phyloP scores from a whole-genome alignment of 2,888 invertebrate species.

The Hypselothyrea guttata region DNA sequence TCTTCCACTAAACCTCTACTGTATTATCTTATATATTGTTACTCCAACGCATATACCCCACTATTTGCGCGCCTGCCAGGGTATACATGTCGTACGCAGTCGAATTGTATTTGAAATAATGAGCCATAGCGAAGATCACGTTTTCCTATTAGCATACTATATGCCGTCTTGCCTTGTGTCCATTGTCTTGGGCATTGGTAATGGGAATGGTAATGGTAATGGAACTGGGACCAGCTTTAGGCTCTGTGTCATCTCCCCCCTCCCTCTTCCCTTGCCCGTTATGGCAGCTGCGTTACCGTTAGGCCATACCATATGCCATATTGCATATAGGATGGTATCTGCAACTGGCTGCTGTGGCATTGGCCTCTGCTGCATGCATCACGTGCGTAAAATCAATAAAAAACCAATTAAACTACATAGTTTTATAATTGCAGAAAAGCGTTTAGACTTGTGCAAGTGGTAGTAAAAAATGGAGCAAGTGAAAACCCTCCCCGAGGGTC shows the following conservation, averaged over 20 bases:
- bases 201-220: background rate
- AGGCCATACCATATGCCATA: slow-evolving; percentile 28
- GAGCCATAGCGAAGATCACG: slow-evolving; percentile 65
- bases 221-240: background rate
- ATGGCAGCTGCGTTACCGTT: slow-evolving; percentile 43
- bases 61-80: no score
- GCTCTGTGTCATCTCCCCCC: background rate
- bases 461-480: no score
- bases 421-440: slow-evolving; percentile 65
- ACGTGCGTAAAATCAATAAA: slow-evolving; percentile 75
- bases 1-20: no score
- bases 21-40: no score
- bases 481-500: slow-evolving; percentile 47
- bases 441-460: slow-evolving; percentile 19
- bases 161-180: slow-evolving; percentile 37
- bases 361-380: slow-evolving; percentile 42
- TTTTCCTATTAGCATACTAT: slow-evolving; percentile 72
- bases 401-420: slow-evolving; percentile 72
- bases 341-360: background rate
- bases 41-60: no score
- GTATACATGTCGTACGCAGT: slow-evolving; percentile 37
- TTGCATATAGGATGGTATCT: slow-evolving; percentile 19
- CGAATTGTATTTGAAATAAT: slow-evolving; percentile 57
- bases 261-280: no score
- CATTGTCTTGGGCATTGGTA: slow-evolving; percentile 44